Conservation (phyloP, 2,888 invertebrate species). For the Xestia ashworthii region DNA sequence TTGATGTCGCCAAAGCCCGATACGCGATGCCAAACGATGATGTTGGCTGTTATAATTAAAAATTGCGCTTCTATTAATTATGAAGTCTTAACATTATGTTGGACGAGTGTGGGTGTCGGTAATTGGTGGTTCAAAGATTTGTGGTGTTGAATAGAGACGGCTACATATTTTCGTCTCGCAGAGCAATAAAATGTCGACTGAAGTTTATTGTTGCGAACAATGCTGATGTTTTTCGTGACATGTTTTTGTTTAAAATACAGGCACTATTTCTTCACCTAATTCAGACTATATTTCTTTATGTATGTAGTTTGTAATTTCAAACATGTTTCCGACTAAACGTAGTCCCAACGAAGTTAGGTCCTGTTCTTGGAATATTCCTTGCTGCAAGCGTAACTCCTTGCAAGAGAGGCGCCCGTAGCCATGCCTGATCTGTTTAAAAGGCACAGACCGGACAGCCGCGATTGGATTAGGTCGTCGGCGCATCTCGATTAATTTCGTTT, state of each 20-base stretch:
- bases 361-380: slow-evolving; percentile 34
- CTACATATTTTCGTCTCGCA: slow-evolving; percentile 23
- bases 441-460: slow-evolving; percentile 71
- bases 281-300: background rate
- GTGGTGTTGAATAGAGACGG: slow-evolving; percentile 11
- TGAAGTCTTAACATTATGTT: slow-evolving; percentile 39
- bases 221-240: slow-evolving; percentile 31
- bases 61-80: slow-evolving; percentile 59
- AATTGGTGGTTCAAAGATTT: slow-evolving; percentile 44
- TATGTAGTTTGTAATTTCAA: background rate
- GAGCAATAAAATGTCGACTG: slow-evolving; percentile 25
- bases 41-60: slow-evolving; percentile 63
- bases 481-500: slow-evolving; percentile 89
- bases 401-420: slow-evolving; percentile 61
- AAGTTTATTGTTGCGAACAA: slow-evolving; percentile 28
- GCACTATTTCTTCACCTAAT: slow-evolving; percentile 2
- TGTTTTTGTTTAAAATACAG: slow-evolving; percentile 26
- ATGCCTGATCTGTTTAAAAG: slow-evolving; percentile 78
- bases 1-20: slow-evolving; percentile 82
- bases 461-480: slow-evolving; percentile 86
- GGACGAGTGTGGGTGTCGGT: slow-evolving; percentile 34
- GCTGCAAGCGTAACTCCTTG: slow-evolving; percentile 57
- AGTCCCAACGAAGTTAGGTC: slow-evolving; percentile 37
- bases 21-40: slow-evolving; percentile 75
- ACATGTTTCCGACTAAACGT: slow-evolving; percentile 2